These are phyloP conservation scores for Chrysopilus asiliformis DNA, from an alignment of 2,888 invertebrate genomes.

Conservation along the genomic window DNA sequence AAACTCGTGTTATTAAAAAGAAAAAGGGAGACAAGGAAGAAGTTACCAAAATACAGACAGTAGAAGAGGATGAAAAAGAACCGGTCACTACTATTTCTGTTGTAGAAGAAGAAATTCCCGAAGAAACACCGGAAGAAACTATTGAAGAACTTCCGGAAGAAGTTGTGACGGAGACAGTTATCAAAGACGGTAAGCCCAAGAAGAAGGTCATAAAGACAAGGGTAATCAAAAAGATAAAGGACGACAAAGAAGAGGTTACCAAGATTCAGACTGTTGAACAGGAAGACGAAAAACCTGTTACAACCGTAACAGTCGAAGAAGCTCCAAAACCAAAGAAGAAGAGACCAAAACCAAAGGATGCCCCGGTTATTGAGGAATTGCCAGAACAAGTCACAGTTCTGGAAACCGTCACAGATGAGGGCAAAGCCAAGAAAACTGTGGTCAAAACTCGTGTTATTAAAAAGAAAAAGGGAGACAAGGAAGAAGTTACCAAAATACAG, in stretches of 20 bases:
- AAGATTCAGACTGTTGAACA: constrained; percentile 22
- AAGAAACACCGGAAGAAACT: constrained; percentile 14
- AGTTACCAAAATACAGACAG: constrained; percentile 20
- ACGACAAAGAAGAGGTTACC: constrained; percentile 27
- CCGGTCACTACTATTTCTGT: constrained; percentile 26
- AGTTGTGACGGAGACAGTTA: constrained; percentile 31
- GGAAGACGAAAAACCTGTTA: constrained; percentile 21
- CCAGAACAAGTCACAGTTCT: constrained; percentile 28
- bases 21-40: constrained; percentile 18
- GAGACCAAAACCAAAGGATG: constrained; percentile 4
- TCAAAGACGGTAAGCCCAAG: constrained; percentile 16
- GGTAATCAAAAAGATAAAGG: constrained; percentile 28
- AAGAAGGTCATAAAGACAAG: constrained; percentile 25
- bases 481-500: constrained; percentile 30
- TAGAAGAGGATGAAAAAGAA: constrained; percentile 21
- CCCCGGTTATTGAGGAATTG: constrained; percentile 19
- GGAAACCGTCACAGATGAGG: constrained; percentile 16
- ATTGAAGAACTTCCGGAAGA: constrained; percentile 29
- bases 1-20: constrained; percentile 26
- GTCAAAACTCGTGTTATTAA: constrained; percentile 25
- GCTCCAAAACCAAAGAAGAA: constrained; percentile 2
- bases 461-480: constrained; percentile 26
- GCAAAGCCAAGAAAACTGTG: constrained; percentile 20
- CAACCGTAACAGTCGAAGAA: constrained; percentile 18
- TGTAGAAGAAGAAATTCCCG: constrained; percentile 17